Conservation (phyloP, 2,797 vertebrate species). For the Naso thynnoides region DNA sequence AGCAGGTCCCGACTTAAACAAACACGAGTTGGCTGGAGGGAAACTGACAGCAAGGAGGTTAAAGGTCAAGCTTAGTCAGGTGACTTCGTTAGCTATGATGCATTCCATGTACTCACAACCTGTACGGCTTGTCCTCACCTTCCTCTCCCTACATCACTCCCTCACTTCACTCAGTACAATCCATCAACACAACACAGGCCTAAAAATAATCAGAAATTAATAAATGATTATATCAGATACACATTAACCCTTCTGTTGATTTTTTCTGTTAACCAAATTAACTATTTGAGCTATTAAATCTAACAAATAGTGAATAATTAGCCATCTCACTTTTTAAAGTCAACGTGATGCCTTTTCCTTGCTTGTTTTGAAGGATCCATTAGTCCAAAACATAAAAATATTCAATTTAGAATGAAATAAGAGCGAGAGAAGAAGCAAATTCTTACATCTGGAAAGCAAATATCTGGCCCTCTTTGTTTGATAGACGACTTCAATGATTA, state of each 20-base stretch:
- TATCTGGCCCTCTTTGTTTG: not conserved
- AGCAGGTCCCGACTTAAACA: slow-evolving; percentile 46
- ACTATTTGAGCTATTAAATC: not conserved
- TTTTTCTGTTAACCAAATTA: not conserved
- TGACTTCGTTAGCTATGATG: slow-evolving; percentile 34
- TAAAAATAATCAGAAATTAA: not conserved
- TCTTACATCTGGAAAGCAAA: not conserved
- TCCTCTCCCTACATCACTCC: not conserved
- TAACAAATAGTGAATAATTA: not conserved
- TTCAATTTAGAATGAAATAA: not conserved
- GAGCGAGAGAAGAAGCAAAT: not conserved
- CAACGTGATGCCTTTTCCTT: not conserved
- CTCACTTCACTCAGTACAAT: not conserved
- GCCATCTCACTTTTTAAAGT: not conserved
- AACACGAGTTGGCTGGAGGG: slow-evolving; percentile 39
- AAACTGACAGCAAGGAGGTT: slow-evolving; percentile 50
- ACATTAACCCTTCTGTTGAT: not conserved
- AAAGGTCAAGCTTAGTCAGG: slow-evolving; percentile 52
- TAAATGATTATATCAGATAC: not conserved
- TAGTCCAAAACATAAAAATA: not conserved
- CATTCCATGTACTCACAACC: slow-evolving; percentile 42
- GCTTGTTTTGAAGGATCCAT: not conserved
- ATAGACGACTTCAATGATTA: slow-evolving; percentile 7
- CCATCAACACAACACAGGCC: not conserved
- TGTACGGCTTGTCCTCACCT: not conserved